phyloP scores from a whole-genome alignment of 2,888 invertebrate species.

The Epirrhoe tristata region DNA sequence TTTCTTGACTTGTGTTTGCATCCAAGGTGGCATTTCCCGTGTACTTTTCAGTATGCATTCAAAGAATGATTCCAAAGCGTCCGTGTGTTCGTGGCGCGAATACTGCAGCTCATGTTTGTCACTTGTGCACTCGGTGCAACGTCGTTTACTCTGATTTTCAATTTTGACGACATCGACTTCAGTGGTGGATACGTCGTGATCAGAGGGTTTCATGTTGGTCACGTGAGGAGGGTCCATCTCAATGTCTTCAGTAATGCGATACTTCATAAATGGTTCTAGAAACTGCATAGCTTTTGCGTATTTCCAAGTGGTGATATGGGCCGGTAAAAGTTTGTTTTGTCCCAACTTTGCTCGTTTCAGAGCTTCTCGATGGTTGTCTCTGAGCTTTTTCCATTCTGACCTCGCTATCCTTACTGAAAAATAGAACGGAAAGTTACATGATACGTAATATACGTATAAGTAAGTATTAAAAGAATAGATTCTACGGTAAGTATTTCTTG shows the following conservation, averaged over 20 bases:
- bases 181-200: slow-evolving; percentile 66
- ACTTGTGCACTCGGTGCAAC: slow-evolving; percentile 48
- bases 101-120: slow-evolving; percentile 35
- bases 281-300: slow-evolving; percentile 81
- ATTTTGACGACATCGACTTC: slow-evolving; percentile 49
- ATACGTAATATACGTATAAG: background rate
- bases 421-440: background rate
- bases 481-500: too few relatives aligned
- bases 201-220: slow-evolving; percentile 47
- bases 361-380: slow-evolving; percentile 77
- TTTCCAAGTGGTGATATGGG: slow-evolving; percentile 80
- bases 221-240: slow-evolving; percentile 63
- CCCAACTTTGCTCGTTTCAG: slow-evolving; percentile 77
- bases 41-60: slow-evolving; percentile 73
- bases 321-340: slow-evolving; percentile 75
- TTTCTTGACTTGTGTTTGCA: slow-evolving; percentile 80
- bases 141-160: slow-evolving; percentile 54
- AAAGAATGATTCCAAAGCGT: slow-evolving; percentile 75
- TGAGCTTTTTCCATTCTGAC: slow-evolving; percentile 77
- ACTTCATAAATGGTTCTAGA: slow-evolving; percentile 79
- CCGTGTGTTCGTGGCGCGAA: slow-evolving; percentile 47
- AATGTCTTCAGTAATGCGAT: slow-evolving; percentile 76
- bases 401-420: slow-evolving; percentile 73
- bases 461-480: too few relatives aligned
- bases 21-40: slow-evolving; percentile 74